These are phyloP conservation scores for Ammospiza nelsoni DNA, from an alignment of 2,113 vertebrate species.

Conservation along the genomic window DNA sequence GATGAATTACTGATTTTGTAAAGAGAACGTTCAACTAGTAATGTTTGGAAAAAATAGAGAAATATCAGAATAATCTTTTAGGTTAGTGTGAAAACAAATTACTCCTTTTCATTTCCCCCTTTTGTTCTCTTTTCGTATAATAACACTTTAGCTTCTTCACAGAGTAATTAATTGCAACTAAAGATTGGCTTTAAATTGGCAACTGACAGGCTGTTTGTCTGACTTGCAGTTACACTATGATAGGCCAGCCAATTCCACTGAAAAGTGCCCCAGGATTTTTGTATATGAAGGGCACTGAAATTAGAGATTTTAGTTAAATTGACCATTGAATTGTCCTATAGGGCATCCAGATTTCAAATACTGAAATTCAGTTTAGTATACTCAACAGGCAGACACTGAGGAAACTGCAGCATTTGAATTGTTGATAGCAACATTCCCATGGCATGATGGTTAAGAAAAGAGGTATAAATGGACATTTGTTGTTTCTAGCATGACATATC, in stretches of 20 bases:
- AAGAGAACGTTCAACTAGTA: background rate
- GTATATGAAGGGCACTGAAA: background rate
- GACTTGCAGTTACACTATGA: background rate
- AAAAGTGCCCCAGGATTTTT: background rate
- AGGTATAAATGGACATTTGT: background rate
- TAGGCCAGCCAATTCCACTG: background rate
- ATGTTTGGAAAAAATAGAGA: background rate
- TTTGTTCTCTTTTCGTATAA: background rate
- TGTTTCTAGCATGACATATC: background rate
- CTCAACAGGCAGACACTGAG: background rate
- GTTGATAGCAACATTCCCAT: background rate
- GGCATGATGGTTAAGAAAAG: background rate
- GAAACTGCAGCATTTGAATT: background rate
- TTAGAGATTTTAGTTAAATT: background rate
- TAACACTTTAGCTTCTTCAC: background rate
- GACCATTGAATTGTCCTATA: background rate
- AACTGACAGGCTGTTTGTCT: background rate
- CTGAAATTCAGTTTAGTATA: background rate
- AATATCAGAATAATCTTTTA: background rate
- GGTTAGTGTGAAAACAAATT: background rate
- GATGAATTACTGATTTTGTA: background rate
- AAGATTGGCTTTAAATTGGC: background rate
- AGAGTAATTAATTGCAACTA: background rate
- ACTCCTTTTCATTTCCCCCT: background rate
- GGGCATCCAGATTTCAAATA: background rate